These are phyloP conservation scores for Toxotes lorentzi DNA, from an alignment of 2,797 vertebrate genomes.

Conservation along the genomic window DNA sequence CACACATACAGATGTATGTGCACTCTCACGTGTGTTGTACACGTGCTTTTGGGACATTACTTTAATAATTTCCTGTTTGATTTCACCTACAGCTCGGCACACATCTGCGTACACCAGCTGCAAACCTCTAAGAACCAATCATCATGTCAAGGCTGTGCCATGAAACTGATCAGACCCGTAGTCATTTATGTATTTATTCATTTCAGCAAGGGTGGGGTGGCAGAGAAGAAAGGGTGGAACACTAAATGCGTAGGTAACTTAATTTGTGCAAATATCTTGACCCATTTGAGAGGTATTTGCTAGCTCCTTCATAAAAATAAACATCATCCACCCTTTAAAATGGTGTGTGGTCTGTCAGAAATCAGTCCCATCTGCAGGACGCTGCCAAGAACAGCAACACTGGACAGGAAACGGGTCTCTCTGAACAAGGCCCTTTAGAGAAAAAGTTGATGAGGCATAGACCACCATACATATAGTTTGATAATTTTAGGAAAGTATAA, in stretches of 20 bases:
- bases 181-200: slow-evolving; percentile 62
- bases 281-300: slow-evolving; percentile 78
- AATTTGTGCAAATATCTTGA: slow-evolving; percentile 78
- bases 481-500: slow-evolving; percentile 52
- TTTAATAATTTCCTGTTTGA: slow-evolving; percentile 64
- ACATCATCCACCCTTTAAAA: slow-evolving; percentile 76
- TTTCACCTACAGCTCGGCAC: slow-evolving; percentile 40
- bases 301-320: slow-evolving; percentile 80
- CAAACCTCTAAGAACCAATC: slow-evolving; percentile 48
- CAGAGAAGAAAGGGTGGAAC: slow-evolving; percentile 42
- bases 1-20: slow-evolving; percentile 6
- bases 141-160: slow-evolving; percentile 46
- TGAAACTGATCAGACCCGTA: slow-evolving; percentile 59
- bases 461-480: slow-evolving; percentile 43
- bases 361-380: slow-evolving; percentile 83
- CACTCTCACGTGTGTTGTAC: slow-evolving; percentile 60
- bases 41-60: slow-evolving; percentile 57
- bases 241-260: slow-evolving; percentile 74
- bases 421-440: slow-evolving; percentile 78
- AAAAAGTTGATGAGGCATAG: slow-evolving; percentile 58
- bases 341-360: slow-evolving; percentile 87
- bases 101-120: slow-evolving; percentile 53
- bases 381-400: slow-evolving; percentile 84
- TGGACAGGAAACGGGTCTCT: slow-evolving; percentile 79
- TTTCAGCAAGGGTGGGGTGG: slow-evolving; percentile 57